Percentiles rank a stretch among this genome's conserved stretches.
Conservation (phyloP, 2,888 invertebrate species). For the Lutraria lutraria region DNA sequence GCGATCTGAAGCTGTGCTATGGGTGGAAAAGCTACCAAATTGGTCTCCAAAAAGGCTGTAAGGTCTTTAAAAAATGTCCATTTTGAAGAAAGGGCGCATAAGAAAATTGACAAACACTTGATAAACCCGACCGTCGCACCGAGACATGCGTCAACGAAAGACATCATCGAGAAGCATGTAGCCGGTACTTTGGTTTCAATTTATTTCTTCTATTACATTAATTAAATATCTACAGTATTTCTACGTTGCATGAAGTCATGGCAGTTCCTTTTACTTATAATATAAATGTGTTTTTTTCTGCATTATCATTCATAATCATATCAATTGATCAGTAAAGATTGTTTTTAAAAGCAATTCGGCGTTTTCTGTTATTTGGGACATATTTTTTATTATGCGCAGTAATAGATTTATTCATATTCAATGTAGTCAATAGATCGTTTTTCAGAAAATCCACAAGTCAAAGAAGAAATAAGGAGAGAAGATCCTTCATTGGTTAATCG, state of each 20-base stretch:
- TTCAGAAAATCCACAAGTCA: constrained; percentile 75
- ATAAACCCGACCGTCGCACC: constrained; percentile 49
- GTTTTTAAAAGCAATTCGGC: background rate
- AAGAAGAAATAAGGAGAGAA: constrained; percentile 70
- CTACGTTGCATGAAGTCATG: background rate
- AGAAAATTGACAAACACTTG: constrained; percentile 70
- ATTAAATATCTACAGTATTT: background rate
- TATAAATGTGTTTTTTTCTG: background rate
- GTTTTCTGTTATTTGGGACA: background rate
- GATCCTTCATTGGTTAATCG: constrained; percentile 65
- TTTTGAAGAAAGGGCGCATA: constrained; percentile 77
- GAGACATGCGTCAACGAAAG: constrained; percentile 36
- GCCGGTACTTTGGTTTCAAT: constrained; percentile 36
- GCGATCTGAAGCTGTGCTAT: background rate
- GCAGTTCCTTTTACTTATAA: background rate
- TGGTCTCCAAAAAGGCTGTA: constrained; percentile 37
- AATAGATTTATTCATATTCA: background rate
- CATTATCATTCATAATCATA: background rate
- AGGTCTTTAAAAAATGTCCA: constrained; percentile 75
- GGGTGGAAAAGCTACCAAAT: constrained; percentile 52
- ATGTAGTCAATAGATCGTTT: constrained; percentile 12
- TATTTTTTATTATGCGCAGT: background rate
- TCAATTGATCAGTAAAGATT: no score
- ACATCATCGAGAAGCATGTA: constrained; percentile 31
- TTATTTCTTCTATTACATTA: background rate